phyloP scores from a whole-genome alignment of 2,113 vertebrate species.

The Aegotheles bennettii region DNA sequence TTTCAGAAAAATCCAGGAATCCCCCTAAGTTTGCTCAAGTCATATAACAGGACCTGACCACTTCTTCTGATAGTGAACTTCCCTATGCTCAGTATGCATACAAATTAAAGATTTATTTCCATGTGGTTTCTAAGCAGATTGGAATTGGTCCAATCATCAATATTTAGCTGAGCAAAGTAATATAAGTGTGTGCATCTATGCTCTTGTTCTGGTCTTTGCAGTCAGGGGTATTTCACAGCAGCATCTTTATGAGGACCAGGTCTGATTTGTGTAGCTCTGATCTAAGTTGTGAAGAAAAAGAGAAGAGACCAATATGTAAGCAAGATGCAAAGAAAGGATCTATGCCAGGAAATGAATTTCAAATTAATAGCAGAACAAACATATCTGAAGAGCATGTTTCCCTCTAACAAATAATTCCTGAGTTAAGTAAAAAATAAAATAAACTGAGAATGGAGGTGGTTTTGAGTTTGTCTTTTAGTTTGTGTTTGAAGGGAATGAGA shows the following conservation, averaged over 20 bases:
- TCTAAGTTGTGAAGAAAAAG: not conserved
- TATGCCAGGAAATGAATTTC: not conserved
- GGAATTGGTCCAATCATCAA: conserved; percentile 15
- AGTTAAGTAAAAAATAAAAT: not conserved
- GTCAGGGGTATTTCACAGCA: not conserved
- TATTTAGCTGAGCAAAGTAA: conserved; percentile 16
- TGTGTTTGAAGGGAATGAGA: not conserved
- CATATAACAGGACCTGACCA: not conserved
- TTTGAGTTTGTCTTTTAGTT: not conserved
- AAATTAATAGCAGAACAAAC: not conserved
- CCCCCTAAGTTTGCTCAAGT: not conserved
- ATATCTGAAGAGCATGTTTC: not conserved
- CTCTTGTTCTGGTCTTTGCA: not conserved
- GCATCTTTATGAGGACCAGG: not conserved
- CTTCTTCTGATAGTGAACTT: not conserved
- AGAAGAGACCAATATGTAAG: not conserved
- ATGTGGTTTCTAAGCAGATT: conserved; percentile 10
- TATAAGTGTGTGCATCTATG: not conserved
- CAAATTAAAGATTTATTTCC: not conserved
- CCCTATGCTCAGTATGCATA: not conserved
- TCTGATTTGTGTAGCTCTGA: not conserved
- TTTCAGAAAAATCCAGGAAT: not conserved
- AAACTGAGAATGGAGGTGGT: not conserved
- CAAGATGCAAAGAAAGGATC: not conserved
- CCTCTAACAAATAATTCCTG: not conserved